phyloP scores from a whole-genome alignment of 2,888 invertebrate species.

The Melinopterus prodromus region DNA sequence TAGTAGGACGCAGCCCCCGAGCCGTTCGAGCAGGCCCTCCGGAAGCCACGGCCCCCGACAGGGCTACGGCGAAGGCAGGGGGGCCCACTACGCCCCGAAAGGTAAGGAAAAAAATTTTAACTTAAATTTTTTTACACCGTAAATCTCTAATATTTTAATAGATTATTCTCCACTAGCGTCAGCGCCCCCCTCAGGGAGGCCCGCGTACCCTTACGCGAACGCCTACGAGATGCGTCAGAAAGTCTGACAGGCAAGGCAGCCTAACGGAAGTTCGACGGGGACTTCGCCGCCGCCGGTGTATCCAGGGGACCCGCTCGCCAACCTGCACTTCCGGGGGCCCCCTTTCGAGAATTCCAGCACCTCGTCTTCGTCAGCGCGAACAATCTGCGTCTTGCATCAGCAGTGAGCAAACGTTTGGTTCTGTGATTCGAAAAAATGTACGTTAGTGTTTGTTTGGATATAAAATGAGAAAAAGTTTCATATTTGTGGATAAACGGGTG shows the following conservation, averaged over 20 bases:
- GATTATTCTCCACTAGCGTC: constrained; percentile 60
- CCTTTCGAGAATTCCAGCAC: constrained; percentile 30
- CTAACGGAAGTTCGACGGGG: constrained; percentile 40
- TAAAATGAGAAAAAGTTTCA: neutral
- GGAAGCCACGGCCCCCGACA: constrained; percentile 68
- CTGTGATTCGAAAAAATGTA: neutral
- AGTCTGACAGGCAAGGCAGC: constrained; percentile 64
- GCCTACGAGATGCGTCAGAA: constrained; percentile 83
- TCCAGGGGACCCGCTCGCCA: constrained; percentile 57
- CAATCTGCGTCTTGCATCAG: neutral
- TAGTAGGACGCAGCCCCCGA: constrained; percentile 51
- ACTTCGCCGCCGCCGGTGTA: constrained; percentile 60
- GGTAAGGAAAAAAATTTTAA: constrained; percentile 58
- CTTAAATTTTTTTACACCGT: constrained; percentile 5
- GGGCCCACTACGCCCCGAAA: constrained; percentile 78
- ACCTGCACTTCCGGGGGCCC: constrained; percentile 51
- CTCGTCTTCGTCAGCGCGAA: neutral
- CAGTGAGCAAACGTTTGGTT: neutral
- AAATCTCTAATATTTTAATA: constrained; percentile 34
- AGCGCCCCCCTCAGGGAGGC: constrained; percentile 56
- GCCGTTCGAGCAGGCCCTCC: constrained; percentile 57
- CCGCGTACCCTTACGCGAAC: constrained; percentile 70
- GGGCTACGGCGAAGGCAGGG: constrained; percentile 76
- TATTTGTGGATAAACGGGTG: neutral
- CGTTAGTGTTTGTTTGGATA: constrained; percentile 9